These are phyloP conservation scores for Cladopsammia gracilis DNA, from an alignment of 64 coral and sea anemone species.

Conservation along the genomic window DNA sequence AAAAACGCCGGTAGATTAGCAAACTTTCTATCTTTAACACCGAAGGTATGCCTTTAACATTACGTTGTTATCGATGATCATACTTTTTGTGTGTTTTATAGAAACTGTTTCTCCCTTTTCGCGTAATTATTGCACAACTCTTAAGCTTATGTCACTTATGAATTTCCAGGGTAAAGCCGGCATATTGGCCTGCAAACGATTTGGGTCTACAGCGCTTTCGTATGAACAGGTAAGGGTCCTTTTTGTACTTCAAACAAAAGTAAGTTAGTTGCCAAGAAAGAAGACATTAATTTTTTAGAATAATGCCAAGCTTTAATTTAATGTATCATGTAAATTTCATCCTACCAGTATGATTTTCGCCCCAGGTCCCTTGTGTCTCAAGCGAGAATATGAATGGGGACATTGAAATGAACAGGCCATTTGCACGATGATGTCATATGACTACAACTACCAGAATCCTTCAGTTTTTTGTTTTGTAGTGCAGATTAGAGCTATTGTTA, in stretches of 20 bases:
- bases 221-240: slow-evolving; percentile 87
- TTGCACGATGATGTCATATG: no score
- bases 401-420: no score
- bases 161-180: slow-evolving; percentile 85
- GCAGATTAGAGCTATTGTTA: no score
- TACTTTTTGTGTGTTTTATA: background rate
- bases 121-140: background rate
- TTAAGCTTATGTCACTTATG: background rate
- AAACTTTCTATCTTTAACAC: slow-evolving; percentile 40
- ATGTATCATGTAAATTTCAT: no score
- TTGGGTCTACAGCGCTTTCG: slow-evolving; percentile 76
- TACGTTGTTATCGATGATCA: background rate
- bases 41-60: slow-evolving; percentile 45
- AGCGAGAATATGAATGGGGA: no score
- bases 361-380: background rate
- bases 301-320: no score
- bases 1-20: slow-evolving; percentile 76
- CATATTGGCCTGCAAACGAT: slow-evolving; percentile 86
- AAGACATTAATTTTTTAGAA: no score
- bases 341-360: background rate
- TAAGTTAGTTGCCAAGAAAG: no score
- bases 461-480: no score
- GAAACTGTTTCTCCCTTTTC: background rate
- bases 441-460: no score
- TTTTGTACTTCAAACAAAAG: background rate